phyloP scores from a whole-genome alignment of 2,797 vertebrate genomes.

The Cynodonichthys magdalenae region DNA sequence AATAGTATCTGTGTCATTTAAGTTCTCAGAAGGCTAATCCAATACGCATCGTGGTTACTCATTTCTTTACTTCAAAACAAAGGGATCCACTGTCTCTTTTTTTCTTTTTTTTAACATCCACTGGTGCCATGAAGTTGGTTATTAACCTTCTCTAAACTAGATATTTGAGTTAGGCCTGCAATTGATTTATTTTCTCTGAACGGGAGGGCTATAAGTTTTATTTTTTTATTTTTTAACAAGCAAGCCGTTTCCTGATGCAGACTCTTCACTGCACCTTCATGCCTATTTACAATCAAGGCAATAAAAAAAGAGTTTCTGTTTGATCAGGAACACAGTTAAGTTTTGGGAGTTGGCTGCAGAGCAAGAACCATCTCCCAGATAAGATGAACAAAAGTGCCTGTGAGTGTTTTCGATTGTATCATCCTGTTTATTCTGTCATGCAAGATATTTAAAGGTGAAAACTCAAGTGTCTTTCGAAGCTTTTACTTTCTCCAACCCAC shows the following conservation, averaged over 20 bases:
- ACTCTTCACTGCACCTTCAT: conserved; percentile 4
- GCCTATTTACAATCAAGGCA: conserved; percentile 1
- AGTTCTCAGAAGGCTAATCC: neutral
- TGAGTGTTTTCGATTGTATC: conserved; percentile 10
- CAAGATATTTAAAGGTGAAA: neutral
- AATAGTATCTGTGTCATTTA: neutral
- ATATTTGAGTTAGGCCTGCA: conserved; percentile 22
- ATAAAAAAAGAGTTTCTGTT: conserved; percentile 55
- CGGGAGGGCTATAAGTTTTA: conserved; percentile 10
- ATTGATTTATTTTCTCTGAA: conserved; percentile 38
- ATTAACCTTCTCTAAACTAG: conserved; percentile 40
- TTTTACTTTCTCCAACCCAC: conserved; percentile 47
- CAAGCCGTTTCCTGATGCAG: conserved; percentile 26
- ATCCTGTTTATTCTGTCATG: neutral
- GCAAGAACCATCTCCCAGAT: conserved; percentile 10
- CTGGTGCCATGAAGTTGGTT: conserved; percentile 31
- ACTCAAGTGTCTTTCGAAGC: neutral
- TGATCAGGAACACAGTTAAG: conserved; percentile 49
- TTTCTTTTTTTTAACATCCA: neutral
- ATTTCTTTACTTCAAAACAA: conserved; percentile 33
- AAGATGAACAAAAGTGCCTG: neutral
- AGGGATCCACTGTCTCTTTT: conserved; percentile 12
- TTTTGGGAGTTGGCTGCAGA: conserved; percentile 40
- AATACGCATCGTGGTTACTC: conserved; percentile 11
- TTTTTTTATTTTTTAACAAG: neutral